A percentile compares a stretch with the other conserved stretches of the same genome.
Conservation (phyloP, 1,140 invertebrate species). For the Drosophila guanche region DNA sequence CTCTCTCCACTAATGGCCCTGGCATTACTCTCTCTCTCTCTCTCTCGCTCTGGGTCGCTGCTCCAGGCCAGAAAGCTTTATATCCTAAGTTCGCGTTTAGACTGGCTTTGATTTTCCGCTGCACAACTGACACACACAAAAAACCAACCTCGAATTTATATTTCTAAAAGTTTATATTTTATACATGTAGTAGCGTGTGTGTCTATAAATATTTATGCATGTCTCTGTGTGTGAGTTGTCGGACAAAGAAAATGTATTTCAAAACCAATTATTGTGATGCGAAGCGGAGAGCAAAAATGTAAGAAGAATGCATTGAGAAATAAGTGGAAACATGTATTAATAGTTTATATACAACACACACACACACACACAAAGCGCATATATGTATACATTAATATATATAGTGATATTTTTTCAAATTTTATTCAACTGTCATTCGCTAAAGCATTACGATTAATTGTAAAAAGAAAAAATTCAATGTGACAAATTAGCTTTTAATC, state of each 20-base stretch:
- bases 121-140: slow-evolving; percentile 32
- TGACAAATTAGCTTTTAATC: slow-evolving; percentile 77
- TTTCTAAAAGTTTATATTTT: slow-evolving; percentile 68
- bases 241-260: slow-evolving; percentile 39
- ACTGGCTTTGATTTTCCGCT: slow-evolving; percentile 40
- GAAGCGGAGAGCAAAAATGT: slow-evolving; percentile 19
- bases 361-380: slow-evolving; percentile 18
- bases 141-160: slow-evolving; percentile 77
- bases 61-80: slow-evolving; percentile 56
- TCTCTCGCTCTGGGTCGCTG: not conserved
- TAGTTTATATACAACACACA: slow-evolving; percentile 59
- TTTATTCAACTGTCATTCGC: slow-evolving; percentile 64
- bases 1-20: slow-evolving; percentile 16
- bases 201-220: slow-evolving; percentile 58
- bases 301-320: slow-evolving; percentile 73
- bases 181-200: slow-evolving; percentile 18
- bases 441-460: slow-evolving; percentile 58
- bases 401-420: slow-evolving; percentile 68
- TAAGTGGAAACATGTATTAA: slow-evolving; percentile 70
- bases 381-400: slow-evolving; percentile 45
- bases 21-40: slow-evolving; percentile 38
- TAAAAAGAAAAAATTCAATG: slow-evolving; percentile 70
- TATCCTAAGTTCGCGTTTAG: slow-evolving; percentile 39
- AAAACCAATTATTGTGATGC: slow-evolving; percentile 63
- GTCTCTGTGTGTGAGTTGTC: slow-evolving; percentile 43